Conservation (phyloP, 2,797 vertebrate species). For the Phrynocephalus vlangalii region DNA sequence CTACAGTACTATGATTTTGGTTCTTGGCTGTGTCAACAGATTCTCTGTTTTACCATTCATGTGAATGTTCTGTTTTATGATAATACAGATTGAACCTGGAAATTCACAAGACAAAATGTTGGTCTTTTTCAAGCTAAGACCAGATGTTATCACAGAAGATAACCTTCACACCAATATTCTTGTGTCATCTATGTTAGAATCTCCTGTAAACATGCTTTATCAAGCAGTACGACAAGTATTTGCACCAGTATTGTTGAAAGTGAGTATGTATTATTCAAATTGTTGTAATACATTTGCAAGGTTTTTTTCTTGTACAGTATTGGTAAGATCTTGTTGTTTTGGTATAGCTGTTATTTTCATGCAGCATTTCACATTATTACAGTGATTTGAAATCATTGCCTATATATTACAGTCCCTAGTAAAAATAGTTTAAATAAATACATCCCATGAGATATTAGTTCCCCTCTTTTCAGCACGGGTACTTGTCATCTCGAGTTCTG, state of each 20-base stretch:
- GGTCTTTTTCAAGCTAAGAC: constrained; percentile 95
- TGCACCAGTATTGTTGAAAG: constrained; percentile 91
- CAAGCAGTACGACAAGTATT: constrained; percentile 93
- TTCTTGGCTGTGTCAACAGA: rapidly evolving
- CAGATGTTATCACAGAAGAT: constrained; percentile 92
- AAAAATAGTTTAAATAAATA: too few species aligned
- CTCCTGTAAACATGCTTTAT: constrained; percentile 93
- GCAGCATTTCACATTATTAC: neutral
- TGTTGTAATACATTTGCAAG: constrained; percentile 22
- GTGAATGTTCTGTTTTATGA: neutral
- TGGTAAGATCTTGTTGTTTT: neutral
- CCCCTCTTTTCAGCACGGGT: too few species aligned
- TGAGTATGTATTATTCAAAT: constrained; percentile 55
- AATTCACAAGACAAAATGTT: constrained; percentile 85
- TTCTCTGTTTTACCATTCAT: neutral
- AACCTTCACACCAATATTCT: constrained; percentile 92
- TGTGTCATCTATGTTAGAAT: constrained; percentile 96
- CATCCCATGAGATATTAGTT: too few species aligned
- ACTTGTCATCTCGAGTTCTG: too few species aligned
- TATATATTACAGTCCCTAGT: too few species aligned
- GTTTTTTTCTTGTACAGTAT: neutral
- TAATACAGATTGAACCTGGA: constrained; percentile 84
- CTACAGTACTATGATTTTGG: too few species aligned
- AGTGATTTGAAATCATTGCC: neutral
- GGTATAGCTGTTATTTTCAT: neutral